Evolutionary conservation across 2,888 invertebrate genomes (phyloP).

Genomic region (Eupithecia exiguata): DNA sequence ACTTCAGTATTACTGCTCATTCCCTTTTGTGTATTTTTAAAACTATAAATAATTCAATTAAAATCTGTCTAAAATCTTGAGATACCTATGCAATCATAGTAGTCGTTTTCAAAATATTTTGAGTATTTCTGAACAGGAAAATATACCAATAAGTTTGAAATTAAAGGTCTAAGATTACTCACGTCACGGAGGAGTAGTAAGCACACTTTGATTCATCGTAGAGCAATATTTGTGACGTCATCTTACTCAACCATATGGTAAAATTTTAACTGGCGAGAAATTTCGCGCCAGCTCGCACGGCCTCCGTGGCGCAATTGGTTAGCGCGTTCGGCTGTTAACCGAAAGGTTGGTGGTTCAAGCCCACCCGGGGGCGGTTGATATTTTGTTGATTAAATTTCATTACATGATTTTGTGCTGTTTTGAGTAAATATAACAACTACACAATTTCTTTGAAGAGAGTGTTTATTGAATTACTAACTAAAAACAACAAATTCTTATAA

Average conservation of each 20-base stretch:
- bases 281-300: neutral
- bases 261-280: neutral
- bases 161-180: neutral
- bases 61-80: neutral
- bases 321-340: constrained; percentile 99
- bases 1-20: neutral
- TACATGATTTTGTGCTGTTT: neutral
- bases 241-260: neutral
- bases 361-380: constrained; percentile 9
- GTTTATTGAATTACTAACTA: neutral
- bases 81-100: too few relatives aligned
- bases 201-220: neutral
- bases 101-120: too few relatives aligned
- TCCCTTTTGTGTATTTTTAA: neutral
- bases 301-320: constrained; percentile 87
- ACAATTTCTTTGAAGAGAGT: neutral
- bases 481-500: neutral
- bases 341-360: constrained; percentile 66
- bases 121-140: too few relatives aligned
- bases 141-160: too few relatives aligned
- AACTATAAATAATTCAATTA: neutral
- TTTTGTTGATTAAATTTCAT: neutral
- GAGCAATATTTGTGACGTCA: neutral
- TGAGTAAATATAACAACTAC: neutral
- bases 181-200: neutral